These are phyloP conservation scores for Scrobipalpa atriplicella DNA, from an alignment of 2,888 invertebrate genomes.

Conservation along the genomic window DNA sequence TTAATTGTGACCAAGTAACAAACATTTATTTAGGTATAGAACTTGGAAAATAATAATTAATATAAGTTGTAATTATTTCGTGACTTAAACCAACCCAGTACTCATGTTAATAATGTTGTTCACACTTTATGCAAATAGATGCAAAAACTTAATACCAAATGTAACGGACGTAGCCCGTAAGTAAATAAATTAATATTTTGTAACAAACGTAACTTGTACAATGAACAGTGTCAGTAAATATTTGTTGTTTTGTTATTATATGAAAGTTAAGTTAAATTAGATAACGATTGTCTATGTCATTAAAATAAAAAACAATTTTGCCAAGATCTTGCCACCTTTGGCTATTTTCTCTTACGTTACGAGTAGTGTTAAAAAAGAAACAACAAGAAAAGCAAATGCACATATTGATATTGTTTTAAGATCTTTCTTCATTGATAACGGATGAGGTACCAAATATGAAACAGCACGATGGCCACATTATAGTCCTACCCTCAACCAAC, in stretches of 20 bases:
- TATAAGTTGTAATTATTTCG: not conserved
- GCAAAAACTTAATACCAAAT: not conserved
- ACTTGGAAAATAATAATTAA: not conserved
- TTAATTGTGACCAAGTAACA: no score
- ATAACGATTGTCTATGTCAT: no score
- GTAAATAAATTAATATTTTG: not conserved
- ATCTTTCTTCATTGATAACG: no score
- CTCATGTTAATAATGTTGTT: not conserved
- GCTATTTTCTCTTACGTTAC: not conserved
- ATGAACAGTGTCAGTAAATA: not conserved
- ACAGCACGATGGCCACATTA: not conserved
- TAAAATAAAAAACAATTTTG: no score
- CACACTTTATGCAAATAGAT: constrained; percentile 1
- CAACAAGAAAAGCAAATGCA: no score
- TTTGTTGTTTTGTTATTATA: not conserved
- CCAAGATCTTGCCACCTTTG: no score
- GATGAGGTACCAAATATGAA: not conserved
- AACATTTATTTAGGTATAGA: not conserved
- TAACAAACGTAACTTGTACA: not conserved
- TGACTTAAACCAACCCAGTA: not conserved
- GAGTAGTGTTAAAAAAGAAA: not conserved
- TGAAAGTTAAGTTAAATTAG: no score
- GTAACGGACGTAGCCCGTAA: not conserved
- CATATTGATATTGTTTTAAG: no score
- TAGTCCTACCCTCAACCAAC: not conserved